Percentiles rank a stretch among this genome's conserved stretches.
phyloP scores from a whole-genome alignment of 2,888 invertebrate species.

The Tribolium freemani region DNA sequence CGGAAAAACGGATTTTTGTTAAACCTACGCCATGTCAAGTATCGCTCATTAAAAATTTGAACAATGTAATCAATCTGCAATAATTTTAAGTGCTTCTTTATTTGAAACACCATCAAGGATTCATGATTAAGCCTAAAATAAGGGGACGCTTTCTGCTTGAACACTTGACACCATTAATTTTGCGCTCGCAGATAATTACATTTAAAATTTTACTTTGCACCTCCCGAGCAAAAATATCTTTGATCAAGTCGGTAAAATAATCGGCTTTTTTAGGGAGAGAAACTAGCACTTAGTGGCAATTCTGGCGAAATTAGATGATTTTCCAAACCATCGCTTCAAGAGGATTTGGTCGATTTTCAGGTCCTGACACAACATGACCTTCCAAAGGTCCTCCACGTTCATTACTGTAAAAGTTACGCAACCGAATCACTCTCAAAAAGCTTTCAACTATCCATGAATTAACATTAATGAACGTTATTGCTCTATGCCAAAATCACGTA shows the following conservation, averaged over 20 bases:
- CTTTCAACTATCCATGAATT: conserved; percentile 6
- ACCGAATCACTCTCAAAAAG: conserved; percentile 8
- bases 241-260: background rate
- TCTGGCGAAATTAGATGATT: conserved; percentile 2
- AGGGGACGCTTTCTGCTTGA: conserved; percentile 8
- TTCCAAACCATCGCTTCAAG: background rate
- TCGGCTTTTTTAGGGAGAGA: background rate
- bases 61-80: background rate
- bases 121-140: background rate
- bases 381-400: background rate
- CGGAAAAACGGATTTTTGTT: background rate
- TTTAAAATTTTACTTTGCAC: conserved; percentile 6
- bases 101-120: conserved; percentile 7
- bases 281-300: background rate
- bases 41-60: background rate
- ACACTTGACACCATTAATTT: conserved; percentile 15
- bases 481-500: background rate
- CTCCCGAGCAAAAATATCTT: background rate
- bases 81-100: conserved; percentile 19
- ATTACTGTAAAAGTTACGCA: background rate
- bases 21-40: background rate
- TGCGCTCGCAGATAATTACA: conserved; percentile 20
- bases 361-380: background rate
- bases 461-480: conserved; percentile 10
- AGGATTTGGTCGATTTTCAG: background rate